These are phyloP conservation scores for Aegotheles bennettii DNA, from an alignment of 2,113 vertebrate genomes.

Conservation along the genomic window DNA sequence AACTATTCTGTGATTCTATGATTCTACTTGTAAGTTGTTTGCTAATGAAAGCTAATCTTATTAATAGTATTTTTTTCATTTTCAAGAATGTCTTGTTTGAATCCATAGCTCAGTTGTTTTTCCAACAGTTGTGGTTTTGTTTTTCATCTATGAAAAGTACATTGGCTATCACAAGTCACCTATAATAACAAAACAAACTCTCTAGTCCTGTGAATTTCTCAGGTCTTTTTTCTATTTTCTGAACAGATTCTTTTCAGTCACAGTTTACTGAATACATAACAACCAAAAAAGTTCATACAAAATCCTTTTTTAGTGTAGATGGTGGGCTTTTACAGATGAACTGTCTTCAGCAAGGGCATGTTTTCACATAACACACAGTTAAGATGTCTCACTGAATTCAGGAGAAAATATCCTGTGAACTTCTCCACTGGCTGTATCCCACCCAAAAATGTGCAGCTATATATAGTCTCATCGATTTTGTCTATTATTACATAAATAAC, in stretches of 20 bases:
- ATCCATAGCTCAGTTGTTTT: background rate
- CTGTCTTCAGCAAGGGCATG: background rate
- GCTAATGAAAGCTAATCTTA: background rate
- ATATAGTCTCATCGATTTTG: background rate
- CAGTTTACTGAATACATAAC: background rate
- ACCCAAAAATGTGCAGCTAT: background rate
- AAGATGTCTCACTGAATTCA: background rate
- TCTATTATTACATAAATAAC: background rate
- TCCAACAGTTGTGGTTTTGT: fast-evolving
- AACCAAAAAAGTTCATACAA: background rate
- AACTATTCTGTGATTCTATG: no score
- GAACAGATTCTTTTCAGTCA: background rate
- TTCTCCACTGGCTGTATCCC: background rate
- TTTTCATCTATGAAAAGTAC: background rate
- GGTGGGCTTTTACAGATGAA: background rate
- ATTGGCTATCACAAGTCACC: background rate
- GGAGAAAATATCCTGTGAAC: background rate
- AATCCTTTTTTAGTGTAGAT: background rate
- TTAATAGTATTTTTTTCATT: background rate
- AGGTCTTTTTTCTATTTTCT: background rate
- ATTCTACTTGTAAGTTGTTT: background rate
- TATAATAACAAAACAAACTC: background rate
- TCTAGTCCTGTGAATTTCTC: background rate
- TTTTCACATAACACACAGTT: background rate
- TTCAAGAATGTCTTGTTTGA: background rate